A percentile compares a stretch with the other conserved stretches of the same genome.
Conservation (phyloP, 2,888 invertebrate genomes). For the Nomada flava region DNA sequence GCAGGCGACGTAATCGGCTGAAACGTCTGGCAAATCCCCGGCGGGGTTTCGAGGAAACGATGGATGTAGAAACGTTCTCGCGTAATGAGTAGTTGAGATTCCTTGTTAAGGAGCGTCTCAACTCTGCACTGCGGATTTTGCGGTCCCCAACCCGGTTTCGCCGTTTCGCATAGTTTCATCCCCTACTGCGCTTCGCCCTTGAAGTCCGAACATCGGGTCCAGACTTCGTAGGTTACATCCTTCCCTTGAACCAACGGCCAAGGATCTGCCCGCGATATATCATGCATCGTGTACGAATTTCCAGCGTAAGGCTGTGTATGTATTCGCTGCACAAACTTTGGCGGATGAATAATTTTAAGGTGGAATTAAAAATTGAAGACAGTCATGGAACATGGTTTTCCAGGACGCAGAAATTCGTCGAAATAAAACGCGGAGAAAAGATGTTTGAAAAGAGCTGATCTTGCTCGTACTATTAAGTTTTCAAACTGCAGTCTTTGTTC, state of each 20-base stretch:
- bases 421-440: not conserved
- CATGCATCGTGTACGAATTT: conserved; percentile 1
- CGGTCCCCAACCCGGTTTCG: conserved; percentile 73
- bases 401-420: not conserved
- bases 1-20: conserved; percentile 57
- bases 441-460: not conserved
- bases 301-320: not conserved
- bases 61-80: conserved; percentile 65
- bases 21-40: conserved; percentile 66
- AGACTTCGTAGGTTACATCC: conserved; percentile 6
- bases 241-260: conserved; percentile 4
- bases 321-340: conserved; percentile 27
- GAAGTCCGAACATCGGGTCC: conserved; percentile 15
- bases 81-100: conserved; percentile 75
- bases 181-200: conserved; percentile 34
- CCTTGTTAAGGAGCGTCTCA: conserved; percentile 72
- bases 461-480: not conserved
- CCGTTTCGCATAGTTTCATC: conserved; percentile 71
- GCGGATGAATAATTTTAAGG: conserved; percentile 44
- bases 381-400: not conserved
- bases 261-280: conserved; percentile 16
- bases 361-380: conserved; percentile 39
- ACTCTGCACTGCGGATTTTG: conserved; percentile 74
- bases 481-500: no score
- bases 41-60: conserved; percentile 53